A percentile compares a stretch with the other conserved stretches of the same genome.
These are phyloP conservation scores for Physeter macrocephalus DNA, from an alignment of 2,113 vertebrate species.

Conservation along the genomic window DNA sequence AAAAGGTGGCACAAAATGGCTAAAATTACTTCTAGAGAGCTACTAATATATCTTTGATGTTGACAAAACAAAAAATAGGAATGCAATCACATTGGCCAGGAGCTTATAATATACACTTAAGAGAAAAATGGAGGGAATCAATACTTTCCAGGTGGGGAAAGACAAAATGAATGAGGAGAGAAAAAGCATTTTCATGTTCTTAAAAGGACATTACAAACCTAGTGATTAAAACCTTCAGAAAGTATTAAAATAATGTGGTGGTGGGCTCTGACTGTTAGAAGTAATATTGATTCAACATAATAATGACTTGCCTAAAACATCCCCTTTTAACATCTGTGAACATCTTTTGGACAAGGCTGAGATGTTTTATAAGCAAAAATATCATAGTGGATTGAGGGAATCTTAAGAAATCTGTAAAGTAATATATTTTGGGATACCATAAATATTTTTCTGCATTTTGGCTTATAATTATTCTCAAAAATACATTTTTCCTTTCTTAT, in stretches of 20 bases:
- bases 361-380: not conserved
- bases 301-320: not conserved
- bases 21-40: not conserved
- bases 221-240: not conserved
- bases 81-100: not conserved
- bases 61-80: slow-evolving; percentile 16
- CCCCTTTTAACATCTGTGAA: not conserved
- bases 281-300: not conserved
- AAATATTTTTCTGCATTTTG: not conserved
- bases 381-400: not conserved
- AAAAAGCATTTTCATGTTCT: slow-evolving; percentile 23
- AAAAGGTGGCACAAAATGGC: not conserved
- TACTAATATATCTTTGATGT: not conserved
- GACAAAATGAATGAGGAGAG: not conserved
- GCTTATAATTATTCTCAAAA: slow-evolving; percentile 7
- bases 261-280: not conserved
- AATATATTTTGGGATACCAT: not conserved
- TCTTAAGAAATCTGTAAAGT: not conserved
- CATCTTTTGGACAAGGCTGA: not conserved
- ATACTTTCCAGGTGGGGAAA: slow-evolving; percentile 6
- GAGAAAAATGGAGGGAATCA: not conserved
- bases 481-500: not conserved
- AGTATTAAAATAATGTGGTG: slow-evolving; percentile 5
- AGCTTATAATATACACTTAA: not conserved
- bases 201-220: slow-evolving; percentile 4